phyloP scores from a whole-genome alignment of 2,113 vertebrate species.

The Dasyurus viverrinus region DNA sequence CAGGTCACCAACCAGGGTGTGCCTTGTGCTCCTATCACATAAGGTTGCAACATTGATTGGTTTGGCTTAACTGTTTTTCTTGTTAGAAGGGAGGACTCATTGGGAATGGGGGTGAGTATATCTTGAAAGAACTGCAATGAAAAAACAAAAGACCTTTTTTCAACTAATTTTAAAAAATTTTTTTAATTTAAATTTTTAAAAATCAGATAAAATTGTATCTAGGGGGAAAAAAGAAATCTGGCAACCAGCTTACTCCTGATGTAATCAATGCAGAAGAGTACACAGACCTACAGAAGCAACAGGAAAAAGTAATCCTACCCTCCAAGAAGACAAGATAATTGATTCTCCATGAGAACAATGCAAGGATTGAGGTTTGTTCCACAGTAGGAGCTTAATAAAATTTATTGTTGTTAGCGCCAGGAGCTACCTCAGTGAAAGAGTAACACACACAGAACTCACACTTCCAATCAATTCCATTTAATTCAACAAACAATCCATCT shows the following conservation, averaged over 20 bases:
- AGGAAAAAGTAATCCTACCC: background rate
- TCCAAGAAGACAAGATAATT: background rate
- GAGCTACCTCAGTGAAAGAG: background rate
- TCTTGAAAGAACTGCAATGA: background rate
- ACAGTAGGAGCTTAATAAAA: background rate
- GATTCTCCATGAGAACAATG: background rate
- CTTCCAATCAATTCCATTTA: background rate
- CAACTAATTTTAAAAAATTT: background rate
- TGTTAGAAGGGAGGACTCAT: background rate
- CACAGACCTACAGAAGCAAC: background rate
- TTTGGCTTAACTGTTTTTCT: background rate
- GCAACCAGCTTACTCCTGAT: background rate
- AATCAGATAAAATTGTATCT: background rate
- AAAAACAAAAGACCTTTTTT: background rate
- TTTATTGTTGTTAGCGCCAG: background rate
- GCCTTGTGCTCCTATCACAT: background rate
- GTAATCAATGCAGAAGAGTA: background rate
- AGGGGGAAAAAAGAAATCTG: background rate
- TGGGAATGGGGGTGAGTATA: background rate
- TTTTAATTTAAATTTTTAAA: background rate
- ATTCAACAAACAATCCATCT: background rate
- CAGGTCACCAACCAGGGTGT: background rate
- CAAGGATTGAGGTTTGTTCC: background rate
- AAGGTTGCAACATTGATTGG: background rate
- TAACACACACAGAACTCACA: background rate